Evolutionary conservation across 2,113 vertebrate genomes (phyloP), one percentile per base, ranked within the genome.

Genomic region (Microtus ochrogaster): DNA sequence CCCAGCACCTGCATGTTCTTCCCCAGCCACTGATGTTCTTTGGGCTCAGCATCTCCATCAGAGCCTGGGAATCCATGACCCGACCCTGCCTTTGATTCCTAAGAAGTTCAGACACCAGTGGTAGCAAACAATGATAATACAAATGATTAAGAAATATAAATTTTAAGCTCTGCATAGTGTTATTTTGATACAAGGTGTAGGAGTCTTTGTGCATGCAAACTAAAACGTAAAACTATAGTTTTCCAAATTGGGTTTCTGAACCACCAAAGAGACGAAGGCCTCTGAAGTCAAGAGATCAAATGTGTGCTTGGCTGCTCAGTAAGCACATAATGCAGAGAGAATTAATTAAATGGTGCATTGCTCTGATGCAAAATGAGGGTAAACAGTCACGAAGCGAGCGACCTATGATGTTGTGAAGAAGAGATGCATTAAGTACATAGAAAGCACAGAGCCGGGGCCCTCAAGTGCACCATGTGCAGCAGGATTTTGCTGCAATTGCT

Each of bases 231-330:
- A 82, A 65, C 28, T 9, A 28, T 21, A 66, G 63, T 68, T 73
- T 79, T 41, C 84, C 22, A 13, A 44, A 17, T 2, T 61, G 73
- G 61, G 47, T 86, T 92, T 49, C 87, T 91, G 74, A 91, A 68
- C 65, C 61, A 81, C 36, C 82, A 92, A 36, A 30, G 47, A 85
- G 49, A 87, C 63, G 3, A 10, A 0, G 30, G 63, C 65, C 44
- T 86, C 94, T 52, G n/a, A 55, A 85, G 72, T 70, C 73, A 68
- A 73, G n/a, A 90, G 17, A 47, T n/a, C 44, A 83, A 77, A 78
- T 6, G 14, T 11, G 73, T 61, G 49, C 61, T 72, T 28, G 33
- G n/a, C 63, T 55, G 52, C 36, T 70, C 61, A 33, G 81, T 52
- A 44, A 78, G n/a, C 63, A 17, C 14, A 33, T 17, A 73, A 83